Base-by-base conservation (phyloP, 2,797 vertebrate genomes). In the Menidia menidia region DNA sequence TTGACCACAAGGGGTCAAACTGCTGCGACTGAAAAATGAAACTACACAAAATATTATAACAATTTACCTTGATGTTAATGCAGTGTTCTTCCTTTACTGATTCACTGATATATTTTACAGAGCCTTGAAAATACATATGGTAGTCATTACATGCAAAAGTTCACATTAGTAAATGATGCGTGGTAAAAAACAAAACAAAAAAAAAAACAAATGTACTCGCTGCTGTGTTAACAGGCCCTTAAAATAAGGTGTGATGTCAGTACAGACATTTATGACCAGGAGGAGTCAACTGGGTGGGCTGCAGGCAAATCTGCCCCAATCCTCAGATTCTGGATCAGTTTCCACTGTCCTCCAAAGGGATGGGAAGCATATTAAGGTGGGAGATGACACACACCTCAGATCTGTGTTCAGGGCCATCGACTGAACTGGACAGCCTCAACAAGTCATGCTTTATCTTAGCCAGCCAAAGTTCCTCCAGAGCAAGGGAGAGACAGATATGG, bases 171-270 rank as follows among this genome's bases (percentile, higher is more conserved):
- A 83, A 84, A 87, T 83, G 25, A 81, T 68, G 75, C 75, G 81
- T 80, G 50, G 65, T 78, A 67, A 60, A 71, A 81, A 68, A 80
- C n/a, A 47, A 25, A 25, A 25, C 25, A 25, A 25, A 25, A 25
- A 25, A 25, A 25, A 25, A 25, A 25, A 25, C 25, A 63, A 55
- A 41, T 59, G 75, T 48, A 55, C 73, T 84, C 67, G 60, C 87
- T 82, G 84, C 83, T 89, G 87, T 72, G 81, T 89, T 90, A 90
- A 92, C 89, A 92, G 87, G 88, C 90, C 87, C 85, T 92, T 92
- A 89, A 92, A 93, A 92, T 87, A 90, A 91, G 84, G 84, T 87
- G 81, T 88, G 75, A 88, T 90, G 89, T 87, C 88, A 85, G 68
- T 80, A 85, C 75, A 87, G 87, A 91, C 86, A 83, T 88, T 88